A percentile compares a stretch with the other conserved stretches of the same genome.
These are phyloP conservation scores for Cynopterus brachyotis DNA, from an alignment of 2,113 vertebrate genomes.

Conservation along the genomic window DNA sequence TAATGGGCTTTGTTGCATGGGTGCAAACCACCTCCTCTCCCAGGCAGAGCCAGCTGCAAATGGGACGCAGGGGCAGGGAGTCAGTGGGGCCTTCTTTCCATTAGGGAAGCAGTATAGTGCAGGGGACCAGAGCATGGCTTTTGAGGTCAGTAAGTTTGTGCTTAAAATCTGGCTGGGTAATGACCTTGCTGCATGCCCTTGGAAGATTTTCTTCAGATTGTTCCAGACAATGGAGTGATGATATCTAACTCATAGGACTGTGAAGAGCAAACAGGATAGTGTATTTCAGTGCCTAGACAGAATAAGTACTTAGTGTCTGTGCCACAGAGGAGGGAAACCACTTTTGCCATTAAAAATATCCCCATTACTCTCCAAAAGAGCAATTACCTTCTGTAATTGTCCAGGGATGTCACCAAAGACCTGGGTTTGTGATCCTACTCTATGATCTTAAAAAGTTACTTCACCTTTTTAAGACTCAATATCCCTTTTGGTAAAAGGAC, in stretches of 20 bases:
- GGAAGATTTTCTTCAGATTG: background rate
- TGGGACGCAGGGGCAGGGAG: background rate
- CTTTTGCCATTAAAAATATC: background rate
- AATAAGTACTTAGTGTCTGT: background rate
- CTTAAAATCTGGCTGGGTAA: background rate
- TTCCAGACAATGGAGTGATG: background rate
- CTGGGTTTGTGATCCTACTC: background rate
- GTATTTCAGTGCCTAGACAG: background rate
- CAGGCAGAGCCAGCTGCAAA: background rate
- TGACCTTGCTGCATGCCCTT: background rate
- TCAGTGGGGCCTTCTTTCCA: background rate
- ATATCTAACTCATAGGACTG: background rate
- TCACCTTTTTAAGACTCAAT: background rate
- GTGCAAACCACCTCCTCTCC: background rate
- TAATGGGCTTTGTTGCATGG: background rate
- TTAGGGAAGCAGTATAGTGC: rapidly evolving
- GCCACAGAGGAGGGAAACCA: background rate
- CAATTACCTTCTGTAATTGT: background rate
- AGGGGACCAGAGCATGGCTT: background rate
- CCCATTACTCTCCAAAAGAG: background rate
- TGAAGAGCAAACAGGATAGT: background rate
- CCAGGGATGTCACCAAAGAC: background rate
- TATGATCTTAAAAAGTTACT: background rate
- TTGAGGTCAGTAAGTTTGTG: background rate
- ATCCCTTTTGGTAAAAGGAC: background rate